phyloP scores from a whole-genome alignment of 2,113 vertebrate genomes.

The Nothobranchius kuhntae region DNA sequence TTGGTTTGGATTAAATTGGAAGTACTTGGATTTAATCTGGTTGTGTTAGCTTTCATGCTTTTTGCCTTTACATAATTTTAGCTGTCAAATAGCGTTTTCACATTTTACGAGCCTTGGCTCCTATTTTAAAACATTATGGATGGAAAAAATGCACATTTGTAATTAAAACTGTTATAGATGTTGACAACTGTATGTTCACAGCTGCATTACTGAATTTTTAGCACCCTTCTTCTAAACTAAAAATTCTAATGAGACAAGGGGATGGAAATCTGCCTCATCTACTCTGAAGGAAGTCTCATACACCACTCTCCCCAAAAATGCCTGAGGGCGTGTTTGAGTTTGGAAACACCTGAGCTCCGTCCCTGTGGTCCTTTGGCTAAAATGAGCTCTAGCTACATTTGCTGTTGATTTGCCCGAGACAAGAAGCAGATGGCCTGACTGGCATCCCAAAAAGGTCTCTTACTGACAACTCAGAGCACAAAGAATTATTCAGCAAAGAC shows the following conservation, averaged over 20 bases:
- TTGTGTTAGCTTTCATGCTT: no score
- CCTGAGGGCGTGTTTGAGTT: slow-evolving; percentile 45
- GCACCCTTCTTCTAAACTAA: slow-evolving; percentile 23
- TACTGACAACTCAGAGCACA: slow-evolving; percentile 35
- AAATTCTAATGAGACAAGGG: slow-evolving; percentile 25
- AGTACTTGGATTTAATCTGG: no score
- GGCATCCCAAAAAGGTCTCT: slow-evolving; percentile 31
- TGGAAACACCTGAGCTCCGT: slow-evolving; percentile 45
- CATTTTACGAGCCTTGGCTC: no score
- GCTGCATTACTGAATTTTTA: no score
- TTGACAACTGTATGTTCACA: background rate
- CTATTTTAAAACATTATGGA: no score
- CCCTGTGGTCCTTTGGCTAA: slow-evolving; percentile 43
- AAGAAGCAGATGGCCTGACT: slow-evolving; percentile 27
- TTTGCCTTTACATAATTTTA: no score
- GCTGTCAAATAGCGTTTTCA: background rate
- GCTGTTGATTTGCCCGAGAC: slow-evolving; percentile 29
- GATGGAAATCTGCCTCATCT: slow-evolving; percentile 16
- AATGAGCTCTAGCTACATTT: slow-evolving; percentile 40
- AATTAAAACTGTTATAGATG: slow-evolving; percentile 11
- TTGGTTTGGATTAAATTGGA: no score
- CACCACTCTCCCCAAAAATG: slow-evolving; percentile 15
- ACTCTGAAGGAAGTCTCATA: slow-evolving; percentile 5
- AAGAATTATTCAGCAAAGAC: slow-evolving; percentile 35
- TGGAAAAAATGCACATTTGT: background rate